Evolutionary conservation across 2,113 vertebrate genomes (phyloP).

Genomic region (Phaetusa simplex): DNA sequence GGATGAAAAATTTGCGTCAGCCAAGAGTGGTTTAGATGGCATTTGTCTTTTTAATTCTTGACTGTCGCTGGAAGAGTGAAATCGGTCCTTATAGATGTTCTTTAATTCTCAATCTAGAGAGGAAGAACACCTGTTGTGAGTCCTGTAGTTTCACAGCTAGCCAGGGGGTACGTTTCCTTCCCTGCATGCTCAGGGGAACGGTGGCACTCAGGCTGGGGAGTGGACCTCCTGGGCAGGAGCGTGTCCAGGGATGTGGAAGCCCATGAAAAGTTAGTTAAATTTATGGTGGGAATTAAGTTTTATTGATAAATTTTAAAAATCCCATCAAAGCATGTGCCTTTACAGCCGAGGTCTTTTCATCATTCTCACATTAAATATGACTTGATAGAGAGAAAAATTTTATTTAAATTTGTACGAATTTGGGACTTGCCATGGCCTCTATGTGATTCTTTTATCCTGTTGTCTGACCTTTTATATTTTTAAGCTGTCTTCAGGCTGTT

Average conservation of each 20-base stretch:
- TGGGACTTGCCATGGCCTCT: not conserved
- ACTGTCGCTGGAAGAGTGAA: not conserved
- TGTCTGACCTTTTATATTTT: not conserved
- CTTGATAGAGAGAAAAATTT: not conserved
- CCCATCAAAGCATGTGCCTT: not conserved
- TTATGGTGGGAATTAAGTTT: not conserved
- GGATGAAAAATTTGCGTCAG: not conserved
- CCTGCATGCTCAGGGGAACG: fast-evolving
- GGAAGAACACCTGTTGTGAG: not conserved
- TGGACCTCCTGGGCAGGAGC: not conserved
- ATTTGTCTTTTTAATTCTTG: not conserved
- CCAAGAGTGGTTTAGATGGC: not conserved
- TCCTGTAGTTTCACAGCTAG: not conserved
- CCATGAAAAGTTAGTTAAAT: not conserved
- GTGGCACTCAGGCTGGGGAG: not conserved
- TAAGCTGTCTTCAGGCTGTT: not conserved
- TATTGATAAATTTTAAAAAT: not conserved
- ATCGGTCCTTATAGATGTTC: fast-evolving
- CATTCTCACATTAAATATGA: not conserved
- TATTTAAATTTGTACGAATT: not conserved
- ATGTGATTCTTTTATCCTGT: not conserved
- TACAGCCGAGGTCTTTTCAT: not conserved
- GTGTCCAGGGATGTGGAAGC: not conserved
- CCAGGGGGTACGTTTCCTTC: not conserved
- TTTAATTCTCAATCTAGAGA: not conserved